Evolutionary conservation across 1,140 invertebrate genomes (phyloP).

Genomic region (Bradynema listronoti): DNA sequence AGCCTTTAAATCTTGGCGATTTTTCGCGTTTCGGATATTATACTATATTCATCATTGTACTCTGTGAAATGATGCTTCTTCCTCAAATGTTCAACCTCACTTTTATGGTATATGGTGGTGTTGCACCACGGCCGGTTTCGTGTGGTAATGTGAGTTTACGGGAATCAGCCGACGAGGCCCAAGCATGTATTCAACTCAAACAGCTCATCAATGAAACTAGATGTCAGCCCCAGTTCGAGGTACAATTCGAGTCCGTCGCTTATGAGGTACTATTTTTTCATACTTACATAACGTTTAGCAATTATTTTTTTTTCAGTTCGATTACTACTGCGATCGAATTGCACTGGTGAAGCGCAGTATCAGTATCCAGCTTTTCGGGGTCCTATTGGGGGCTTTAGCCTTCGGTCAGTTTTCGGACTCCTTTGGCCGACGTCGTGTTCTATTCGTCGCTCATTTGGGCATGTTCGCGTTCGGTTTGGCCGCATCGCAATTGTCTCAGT

Average conservation of each 20-base stretch:
- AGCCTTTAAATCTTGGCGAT: constrained; percentile 10
- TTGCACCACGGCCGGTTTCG: constrained; percentile 11
- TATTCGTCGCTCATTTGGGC: constrained; percentile 21
- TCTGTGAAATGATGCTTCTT: constrained; percentile 5
- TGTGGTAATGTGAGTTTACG: constrained; percentile 18
- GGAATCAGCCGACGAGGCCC: constrained; percentile 9
- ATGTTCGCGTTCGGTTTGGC: constrained; percentile 35
- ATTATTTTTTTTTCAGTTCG: constrained; percentile 30
- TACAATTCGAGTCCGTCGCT: constrained; percentile 19
- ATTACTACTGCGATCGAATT: constrained; percentile 31
- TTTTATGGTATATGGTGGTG: constrained; percentile 32
- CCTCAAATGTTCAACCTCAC: constrained; percentile 10
- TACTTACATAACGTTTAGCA: constrained; percentile 11
- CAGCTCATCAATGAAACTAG: neutral
- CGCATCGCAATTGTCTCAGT: constrained; percentile 24
- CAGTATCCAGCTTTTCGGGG: constrained; percentile 34
- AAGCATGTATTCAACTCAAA: constrained; percentile 18
- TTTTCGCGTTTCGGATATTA: constrained; percentile 7
- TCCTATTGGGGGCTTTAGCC: constrained; percentile 11
- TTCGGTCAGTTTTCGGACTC: constrained; percentile 42
- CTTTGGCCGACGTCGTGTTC: constrained; percentile 33
- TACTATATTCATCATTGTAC: constrained; percentile 9
- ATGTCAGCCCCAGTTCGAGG: constrained; percentile 17
- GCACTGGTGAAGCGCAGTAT: constrained; percentile 17
- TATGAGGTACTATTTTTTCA: constrained; percentile 28